Evolutionary conservation across 2,888 invertebrate genomes (phyloP).

Genomic region (Lasioglossum lativentre): DNA sequence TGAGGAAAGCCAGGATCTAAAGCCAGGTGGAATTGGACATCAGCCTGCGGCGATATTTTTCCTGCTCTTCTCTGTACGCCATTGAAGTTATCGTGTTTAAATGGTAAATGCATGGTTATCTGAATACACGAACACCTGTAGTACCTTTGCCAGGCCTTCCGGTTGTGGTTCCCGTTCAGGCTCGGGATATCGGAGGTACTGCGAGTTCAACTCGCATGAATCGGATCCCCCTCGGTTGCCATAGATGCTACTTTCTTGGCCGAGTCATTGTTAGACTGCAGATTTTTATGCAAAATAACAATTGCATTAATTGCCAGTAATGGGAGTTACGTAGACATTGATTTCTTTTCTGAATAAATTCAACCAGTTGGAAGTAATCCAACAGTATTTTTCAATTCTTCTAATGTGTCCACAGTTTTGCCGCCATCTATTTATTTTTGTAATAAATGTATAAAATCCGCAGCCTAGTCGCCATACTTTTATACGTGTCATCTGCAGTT

Average conservation of each 20-base stretch:
- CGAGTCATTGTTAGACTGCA: not conserved
- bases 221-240: not conserved
- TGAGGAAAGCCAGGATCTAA: slow-evolving; percentile 22
- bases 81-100: slow-evolving; percentile 13
- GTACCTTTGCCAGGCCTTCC: not conserved
- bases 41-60: slow-evolving; percentile 30
- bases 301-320: not conserved
- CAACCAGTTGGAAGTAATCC: not conserved
- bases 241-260: not conserved
- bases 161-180: not conserved
- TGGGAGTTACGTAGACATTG: not conserved
- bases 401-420: no score
- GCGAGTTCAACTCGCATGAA: not conserved
- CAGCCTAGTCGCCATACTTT: not conserved
- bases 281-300: not conserved
- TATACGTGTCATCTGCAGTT: no score
- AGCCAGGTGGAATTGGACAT: slow-evolving; percentile 55
- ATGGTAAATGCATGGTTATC: slow-evolving; percentile 8
- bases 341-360: not conserved
- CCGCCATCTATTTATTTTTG: not conserved
- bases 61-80: not conserved
- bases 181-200: not conserved
- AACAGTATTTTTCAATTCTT: not conserved
- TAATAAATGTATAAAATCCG: not conserved
- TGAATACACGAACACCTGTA: slow-evolving; percentile 9